Percentiles rank a stretch among this genome's conserved stretches.
phyloP scores from a whole-genome alignment of 2,797 vertebrate genomes.

The Etheostoma perlongum region DNA sequence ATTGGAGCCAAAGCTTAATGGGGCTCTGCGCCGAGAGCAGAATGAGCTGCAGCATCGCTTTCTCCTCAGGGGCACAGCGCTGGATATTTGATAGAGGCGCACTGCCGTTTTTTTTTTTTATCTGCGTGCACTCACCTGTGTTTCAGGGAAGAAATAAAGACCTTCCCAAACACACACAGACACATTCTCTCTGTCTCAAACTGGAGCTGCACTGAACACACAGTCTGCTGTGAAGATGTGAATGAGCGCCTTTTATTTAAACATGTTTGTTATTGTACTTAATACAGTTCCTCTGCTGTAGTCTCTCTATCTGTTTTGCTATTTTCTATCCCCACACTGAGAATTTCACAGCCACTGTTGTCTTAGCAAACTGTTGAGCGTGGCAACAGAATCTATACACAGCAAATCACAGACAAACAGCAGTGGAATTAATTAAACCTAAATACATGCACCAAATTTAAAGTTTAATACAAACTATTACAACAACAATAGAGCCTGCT shows the following conservation, averaged over 20 bases:
- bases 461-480: conserved; percentile 27
- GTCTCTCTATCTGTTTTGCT: conserved; percentile 20
- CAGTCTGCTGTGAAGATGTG: conserved; percentile 6
- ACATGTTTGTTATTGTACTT: conserved; percentile 30
- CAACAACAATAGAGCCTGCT: conserved; percentile 34
- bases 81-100: conserved; percentile 38
- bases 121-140: conserved; percentile 37
- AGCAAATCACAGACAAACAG: conserved; percentile 31
- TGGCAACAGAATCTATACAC: conserved; percentile 28
- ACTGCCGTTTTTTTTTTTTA: conserved; percentile 10
- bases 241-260: conserved; percentile 24
- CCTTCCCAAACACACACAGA: conserved; percentile 18
- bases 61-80: conserved; percentile 46
- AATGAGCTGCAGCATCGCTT: conserved; percentile 37
- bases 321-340: conserved; percentile 17
- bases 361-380: conserved; percentile 37
- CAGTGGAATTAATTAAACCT: conserved; percentile 28
- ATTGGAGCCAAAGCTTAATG: conserved; percentile 70
- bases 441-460: conserved; percentile 24
- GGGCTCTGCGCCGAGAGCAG: conserved; percentile 41
- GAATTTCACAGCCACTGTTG: conserved; percentile 25
- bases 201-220: background rate
- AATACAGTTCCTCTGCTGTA: conserved; percentile 4
- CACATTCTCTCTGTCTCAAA: background rate
- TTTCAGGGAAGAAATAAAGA: conserved; percentile 22